Percentiles rank a stretch among this genome's conserved stretches.
phyloP scores from a whole-genome alignment of 2,888 invertebrate species.

The Sesia bembeciformis region DNA sequence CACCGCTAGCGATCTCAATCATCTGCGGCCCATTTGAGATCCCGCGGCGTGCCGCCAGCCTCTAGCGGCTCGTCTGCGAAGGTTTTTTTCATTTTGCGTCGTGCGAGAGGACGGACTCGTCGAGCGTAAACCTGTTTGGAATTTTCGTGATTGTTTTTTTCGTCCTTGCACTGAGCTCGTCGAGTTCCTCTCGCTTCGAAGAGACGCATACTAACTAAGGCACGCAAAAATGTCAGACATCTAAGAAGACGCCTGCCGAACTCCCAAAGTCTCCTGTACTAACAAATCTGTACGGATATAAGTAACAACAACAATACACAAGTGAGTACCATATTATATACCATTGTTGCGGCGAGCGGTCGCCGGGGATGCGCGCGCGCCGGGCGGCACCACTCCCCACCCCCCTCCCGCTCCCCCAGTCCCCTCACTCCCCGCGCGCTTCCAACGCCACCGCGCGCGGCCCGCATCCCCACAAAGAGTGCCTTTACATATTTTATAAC shows the following conservation, averaged over 20 bases:
- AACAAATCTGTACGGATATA: too few relatives aligned
- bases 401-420: neutral
- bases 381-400: neutral
- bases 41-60: slow-evolving; percentile 28
- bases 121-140: slow-evolving; percentile 54
- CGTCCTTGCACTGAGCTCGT: slow-evolving; percentile 40
- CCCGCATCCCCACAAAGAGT: slow-evolving; percentile 33
- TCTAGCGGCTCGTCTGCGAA: slow-evolving; percentile 36
- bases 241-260: slow-evolving; percentile 43
- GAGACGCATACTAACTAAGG: slow-evolving; percentile 33
- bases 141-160: slow-evolving; percentile 66
- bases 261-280: slow-evolving; percentile 33
- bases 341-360: neutral
- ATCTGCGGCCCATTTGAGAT: slow-evolving; percentile 36
- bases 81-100: slow-evolving; percentile 57
- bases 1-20: slow-evolving; percentile 38
- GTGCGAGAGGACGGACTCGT: slow-evolving; percentile 47
- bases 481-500: slow-evolving; percentile 59
- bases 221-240: slow-evolving; percentile 44
- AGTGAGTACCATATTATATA: neutral
- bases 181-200: slow-evolving; percentile 31
- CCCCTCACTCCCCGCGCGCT: slow-evolving; percentile 28
- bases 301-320: neutral
- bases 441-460: slow-evolving; percentile 22
- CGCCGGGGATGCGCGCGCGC: neutral